These are phyloP conservation scores for Oophaga pumilio DNA, from an alignment of 2,113 vertebrate species.

Conservation along the genomic window DNA sequence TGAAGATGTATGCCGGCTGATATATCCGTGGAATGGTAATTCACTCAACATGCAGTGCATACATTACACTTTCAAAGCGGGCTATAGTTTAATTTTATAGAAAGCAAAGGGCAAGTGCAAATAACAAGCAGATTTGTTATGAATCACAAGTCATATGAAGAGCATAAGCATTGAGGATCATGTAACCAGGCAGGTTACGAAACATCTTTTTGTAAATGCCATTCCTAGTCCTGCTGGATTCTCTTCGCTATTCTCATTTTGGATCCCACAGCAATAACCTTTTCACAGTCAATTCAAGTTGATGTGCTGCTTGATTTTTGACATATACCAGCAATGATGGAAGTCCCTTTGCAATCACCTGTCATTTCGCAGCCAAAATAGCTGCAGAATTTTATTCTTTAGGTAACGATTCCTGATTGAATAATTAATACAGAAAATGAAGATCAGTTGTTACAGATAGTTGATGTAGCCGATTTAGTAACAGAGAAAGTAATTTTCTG, in stretches of 20 bases:
- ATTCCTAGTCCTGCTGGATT: background rate
- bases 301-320: background rate
- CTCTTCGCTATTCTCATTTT: background rate
- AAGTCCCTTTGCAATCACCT: background rate
- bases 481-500: no score
- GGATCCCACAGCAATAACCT: background rate
- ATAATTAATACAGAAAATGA: background rate
- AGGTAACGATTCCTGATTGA: background rate
- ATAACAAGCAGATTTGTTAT: background rate
- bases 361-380: background rate
- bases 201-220: background rate
- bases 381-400: background rate
- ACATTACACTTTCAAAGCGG: constrained; percentile 6
- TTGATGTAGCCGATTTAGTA: no score
- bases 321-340: background rate
- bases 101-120: background rate
- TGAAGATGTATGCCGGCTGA: constrained; percentile 23
- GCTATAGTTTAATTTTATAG: background rate
- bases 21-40: constrained; percentile 1
- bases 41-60: constrained; percentile 7
- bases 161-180: background rate
- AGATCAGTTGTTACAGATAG: no score
- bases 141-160: constrained; percentile 19
- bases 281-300: background rate
- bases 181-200: constrained; percentile 8